Conservation (phyloP, 2,888 invertebrate genomes). For the Fragum fragum region DNA sequence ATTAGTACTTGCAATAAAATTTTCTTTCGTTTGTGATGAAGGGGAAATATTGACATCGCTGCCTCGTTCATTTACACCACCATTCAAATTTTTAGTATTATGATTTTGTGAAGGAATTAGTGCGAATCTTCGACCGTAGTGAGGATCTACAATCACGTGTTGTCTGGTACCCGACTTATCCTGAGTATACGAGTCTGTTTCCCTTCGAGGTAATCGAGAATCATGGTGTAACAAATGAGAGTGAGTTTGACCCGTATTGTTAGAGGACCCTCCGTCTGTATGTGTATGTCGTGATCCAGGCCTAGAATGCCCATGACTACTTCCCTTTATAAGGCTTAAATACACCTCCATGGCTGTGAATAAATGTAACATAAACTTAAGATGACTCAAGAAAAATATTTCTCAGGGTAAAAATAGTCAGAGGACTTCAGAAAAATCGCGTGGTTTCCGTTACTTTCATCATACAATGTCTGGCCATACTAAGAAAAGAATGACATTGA, state of each 20-base stretch:
- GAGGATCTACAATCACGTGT: neutral
- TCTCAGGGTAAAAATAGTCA: too few species aligned
- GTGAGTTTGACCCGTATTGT: neutral
- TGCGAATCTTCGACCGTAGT: neutral
- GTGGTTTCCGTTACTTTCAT: too few species aligned
- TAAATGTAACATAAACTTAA: too few species aligned
- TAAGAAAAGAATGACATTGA: too few species aligned
- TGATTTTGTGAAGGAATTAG: neutral
- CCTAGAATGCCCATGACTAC: neutral
- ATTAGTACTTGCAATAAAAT: neutral
- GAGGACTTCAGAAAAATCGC: too few species aligned
- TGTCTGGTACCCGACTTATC: neutral
- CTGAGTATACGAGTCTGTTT: neutral
- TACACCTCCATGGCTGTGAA: slow-evolving; percentile 17
- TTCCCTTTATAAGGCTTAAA: slow-evolving; percentile 5
- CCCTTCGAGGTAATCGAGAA: neutral
- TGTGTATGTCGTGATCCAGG: neutral
- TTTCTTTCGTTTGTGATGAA: too few species aligned
- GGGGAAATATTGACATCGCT: neutral
- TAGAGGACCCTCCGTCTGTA: neutral
- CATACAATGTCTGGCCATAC: too few species aligned
- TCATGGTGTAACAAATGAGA: neutral
- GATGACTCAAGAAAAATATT: too few species aligned
- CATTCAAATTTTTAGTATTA: neutral
- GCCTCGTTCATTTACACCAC: neutral